Percentiles rank a stretch among this genome's conserved stretches.
phyloP scores from a whole-genome alignment of 2,113 vertebrate genomes.

The Calyptommatus sinebrachiatus region DNA sequence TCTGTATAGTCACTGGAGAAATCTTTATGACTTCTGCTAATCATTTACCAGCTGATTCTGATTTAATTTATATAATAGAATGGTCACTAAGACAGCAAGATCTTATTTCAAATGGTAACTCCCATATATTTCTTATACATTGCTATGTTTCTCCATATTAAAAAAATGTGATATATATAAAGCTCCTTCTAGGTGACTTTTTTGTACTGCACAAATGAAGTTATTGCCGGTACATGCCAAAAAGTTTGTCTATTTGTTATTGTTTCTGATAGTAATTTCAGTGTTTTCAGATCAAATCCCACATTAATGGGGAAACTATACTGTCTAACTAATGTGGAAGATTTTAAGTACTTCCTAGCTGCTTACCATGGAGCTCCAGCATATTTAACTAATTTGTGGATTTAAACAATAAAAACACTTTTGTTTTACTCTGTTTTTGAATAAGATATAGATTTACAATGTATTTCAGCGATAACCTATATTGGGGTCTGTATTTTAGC shows the following conservation, averaged over 20 bases:
- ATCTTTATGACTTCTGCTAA: background rate
- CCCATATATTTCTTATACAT: background rate
- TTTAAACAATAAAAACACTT: too few species aligned
- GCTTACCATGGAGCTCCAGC: too few species aligned
- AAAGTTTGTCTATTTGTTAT: background rate
- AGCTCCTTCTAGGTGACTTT: background rate
- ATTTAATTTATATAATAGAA: background rate
- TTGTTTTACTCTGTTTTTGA: too few species aligned
- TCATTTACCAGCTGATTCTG: background rate
- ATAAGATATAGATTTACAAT: too few species aligned
- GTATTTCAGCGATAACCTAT: too few species aligned
- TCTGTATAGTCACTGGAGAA: background rate
- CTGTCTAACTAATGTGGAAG: too few species aligned
- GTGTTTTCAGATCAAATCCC: background rate
- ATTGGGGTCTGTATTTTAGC: too few species aligned
- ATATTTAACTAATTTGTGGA: too few species aligned
- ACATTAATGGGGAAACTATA: background rate
- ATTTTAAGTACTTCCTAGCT: background rate
- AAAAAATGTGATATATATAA: background rate
- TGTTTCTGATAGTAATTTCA: background rate
- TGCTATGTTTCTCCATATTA: background rate
- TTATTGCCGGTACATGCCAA: background rate
- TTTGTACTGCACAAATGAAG: background rate
- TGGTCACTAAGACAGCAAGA: background rate
- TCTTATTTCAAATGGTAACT: background rate